Base-by-base conservation (phyloP, 2,888 invertebrate species). In the Hydroisotoma schaefferi region DNA sequence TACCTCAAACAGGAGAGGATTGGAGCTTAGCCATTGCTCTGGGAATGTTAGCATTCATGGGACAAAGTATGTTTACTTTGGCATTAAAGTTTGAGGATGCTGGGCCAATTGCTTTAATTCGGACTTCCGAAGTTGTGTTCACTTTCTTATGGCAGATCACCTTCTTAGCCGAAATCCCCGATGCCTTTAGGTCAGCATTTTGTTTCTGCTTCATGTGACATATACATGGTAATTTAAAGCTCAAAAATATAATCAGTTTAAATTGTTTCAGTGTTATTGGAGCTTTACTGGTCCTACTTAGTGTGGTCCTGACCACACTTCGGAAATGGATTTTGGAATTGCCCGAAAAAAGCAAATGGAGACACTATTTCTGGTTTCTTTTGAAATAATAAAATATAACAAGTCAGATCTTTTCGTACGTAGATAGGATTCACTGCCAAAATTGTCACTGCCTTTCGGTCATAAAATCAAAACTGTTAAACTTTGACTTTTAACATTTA, bases 61-160 rank as follows among this genome's bases (percentile, higher is more conserved):
- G 66, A 18, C 70, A 70, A 44, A 59, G 61, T 51, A 54, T 63
- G 23, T 63, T 70, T 43, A 70, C 68, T 8, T 43, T 65, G 2
- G 67, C 68, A 12, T 53, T 70, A 2, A 69, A 69, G 37, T 67
- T 58, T 55, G 68, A 69, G 44, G 58, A 69, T 26, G 68, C 70
- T 5, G 70, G 70, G 18, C 63, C 65, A 28, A 61, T 70, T 12
- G 60, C 70, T 1, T 46, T 68, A 22, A 65, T 67, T 12, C 47
- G 69, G 27, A 69, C 69, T 18, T 58, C 54, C 18, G 69, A 69
- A 40, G 69, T 69, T 2, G 54, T 67, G 18, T 61, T 61, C 37
- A 57, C 57, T n/a, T 69, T 69, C 44, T 22, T 67, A 2, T 69
- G 67, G 67, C 69, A 69, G 57, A 60, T 67, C 33, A 58, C 63